A percentile compares a stretch with the other conserved stretches of the same genome.
Evolutionary conservation across 2,113 vertebrate genomes (phyloP).

Genomic region (Otocyon megalotis): DNA sequence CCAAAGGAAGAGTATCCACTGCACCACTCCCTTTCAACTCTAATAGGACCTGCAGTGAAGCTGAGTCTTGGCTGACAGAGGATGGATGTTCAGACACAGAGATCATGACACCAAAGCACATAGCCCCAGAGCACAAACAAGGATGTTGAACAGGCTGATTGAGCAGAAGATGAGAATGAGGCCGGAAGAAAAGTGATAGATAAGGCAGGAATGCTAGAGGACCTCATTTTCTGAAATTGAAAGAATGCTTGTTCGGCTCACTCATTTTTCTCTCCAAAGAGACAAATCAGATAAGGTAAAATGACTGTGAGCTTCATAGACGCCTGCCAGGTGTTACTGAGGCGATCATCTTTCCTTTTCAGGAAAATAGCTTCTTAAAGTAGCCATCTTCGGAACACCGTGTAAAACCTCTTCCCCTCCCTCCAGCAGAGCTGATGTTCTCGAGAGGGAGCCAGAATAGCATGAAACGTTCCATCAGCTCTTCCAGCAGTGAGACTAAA

Average conservation of each 20-base stretch:
- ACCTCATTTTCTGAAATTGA: neutral
- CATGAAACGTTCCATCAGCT: slow-evolving; percentile 68
- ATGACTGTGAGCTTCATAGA: neutral
- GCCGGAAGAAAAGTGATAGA: neutral
- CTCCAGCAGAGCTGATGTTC: slow-evolving; percentile 36
- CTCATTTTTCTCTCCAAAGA: neutral
- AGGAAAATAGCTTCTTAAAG: slow-evolving; percentile 54
- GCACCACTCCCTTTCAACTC: neutral
- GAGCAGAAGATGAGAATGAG: neutral
- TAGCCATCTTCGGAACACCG: neutral
- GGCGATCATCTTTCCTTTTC: slow-evolving; percentile 31
- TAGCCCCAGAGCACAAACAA: neutral
- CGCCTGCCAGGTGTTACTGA: neutral
- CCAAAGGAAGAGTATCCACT: neutral
- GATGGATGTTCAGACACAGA: neutral
- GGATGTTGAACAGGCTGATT: neutral
- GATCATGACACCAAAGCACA: neutral
- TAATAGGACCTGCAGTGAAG: neutral
- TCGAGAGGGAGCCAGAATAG: slow-evolving; percentile 62
- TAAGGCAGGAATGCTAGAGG: neutral
- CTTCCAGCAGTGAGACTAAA: slow-evolving; percentile 73
- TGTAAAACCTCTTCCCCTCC: slow-evolving; percentile 44
- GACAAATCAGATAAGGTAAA: slow-evolving; percentile 49
- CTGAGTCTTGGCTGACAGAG: neutral
- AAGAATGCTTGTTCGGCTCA: neutral